phyloP scores from a whole-genome alignment of 2,113 vertebrate genomes.

The Phasianus colchicus region DNA sequence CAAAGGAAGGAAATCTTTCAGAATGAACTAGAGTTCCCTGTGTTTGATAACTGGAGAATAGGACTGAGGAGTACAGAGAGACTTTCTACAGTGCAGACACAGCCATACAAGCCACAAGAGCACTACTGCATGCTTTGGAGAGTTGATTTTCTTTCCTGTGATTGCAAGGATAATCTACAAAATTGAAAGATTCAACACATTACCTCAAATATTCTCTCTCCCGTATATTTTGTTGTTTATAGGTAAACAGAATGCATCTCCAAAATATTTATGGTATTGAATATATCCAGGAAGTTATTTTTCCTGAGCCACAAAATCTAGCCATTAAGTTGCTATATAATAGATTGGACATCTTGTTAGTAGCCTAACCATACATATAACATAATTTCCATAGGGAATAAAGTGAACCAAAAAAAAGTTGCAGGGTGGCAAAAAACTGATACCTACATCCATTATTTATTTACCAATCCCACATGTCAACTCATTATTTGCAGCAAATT shows the following conservation, averaged over 20 bases:
- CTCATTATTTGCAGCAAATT: neutral
- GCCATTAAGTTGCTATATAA: neutral
- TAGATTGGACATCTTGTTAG: neutral
- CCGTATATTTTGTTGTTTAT: accelerated
- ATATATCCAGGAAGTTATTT: neutral
- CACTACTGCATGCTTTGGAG: neutral
- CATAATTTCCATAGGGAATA: neutral
- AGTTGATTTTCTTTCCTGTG: neutral
- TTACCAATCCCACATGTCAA: neutral
- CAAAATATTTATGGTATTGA: neutral
- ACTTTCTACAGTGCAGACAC: neutral
- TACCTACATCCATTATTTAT: neutral
- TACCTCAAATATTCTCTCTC: neutral
- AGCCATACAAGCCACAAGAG: neutral
- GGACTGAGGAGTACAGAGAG: neutral
- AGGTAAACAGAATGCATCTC: too few relatives aligned
- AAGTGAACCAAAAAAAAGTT: neutral
- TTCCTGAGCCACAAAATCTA: neutral
- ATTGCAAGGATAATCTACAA: neutral
- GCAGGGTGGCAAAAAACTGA: neutral
- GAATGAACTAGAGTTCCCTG: neutral
- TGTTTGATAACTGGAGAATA: neutral
- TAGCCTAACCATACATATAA: neutral
- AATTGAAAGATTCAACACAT: neutral
- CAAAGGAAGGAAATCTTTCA: neutral